These are phyloP conservation scores for pig (Sus scrofa) DNA, from an alignment of 2,113 vertebrate genomes.

Conservation along the genomic window T2T-Sscrofa CM000827.6:65771001-65771500, in stretches of 20 bases:
- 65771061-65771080: not conserved
- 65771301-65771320: not conserved
- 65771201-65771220: not conserved
- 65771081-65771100: not conserved
- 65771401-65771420: not conserved
- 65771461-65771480: not conserved
- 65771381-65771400: not conserved
- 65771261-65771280: not conserved
- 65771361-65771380: not conserved
- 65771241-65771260: not conserved
- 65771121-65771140: not conserved
- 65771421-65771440: not conserved
- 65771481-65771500: not conserved
- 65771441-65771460: not conserved
- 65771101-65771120: not conserved
- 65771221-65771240: not conserved
- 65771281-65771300: not conserved
- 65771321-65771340: not conserved
- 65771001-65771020: not conserved
- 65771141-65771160: not conserved
- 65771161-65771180: not conserved
- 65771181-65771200: not conserved
- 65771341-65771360: not conserved
- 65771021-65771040: not conserved
- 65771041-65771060: not conserved